Evolutionary conservation across 1,140 invertebrate species (phyloP), one percentile per base, ranked within the genome.

Genomic region (Ips typographus): DNA sequence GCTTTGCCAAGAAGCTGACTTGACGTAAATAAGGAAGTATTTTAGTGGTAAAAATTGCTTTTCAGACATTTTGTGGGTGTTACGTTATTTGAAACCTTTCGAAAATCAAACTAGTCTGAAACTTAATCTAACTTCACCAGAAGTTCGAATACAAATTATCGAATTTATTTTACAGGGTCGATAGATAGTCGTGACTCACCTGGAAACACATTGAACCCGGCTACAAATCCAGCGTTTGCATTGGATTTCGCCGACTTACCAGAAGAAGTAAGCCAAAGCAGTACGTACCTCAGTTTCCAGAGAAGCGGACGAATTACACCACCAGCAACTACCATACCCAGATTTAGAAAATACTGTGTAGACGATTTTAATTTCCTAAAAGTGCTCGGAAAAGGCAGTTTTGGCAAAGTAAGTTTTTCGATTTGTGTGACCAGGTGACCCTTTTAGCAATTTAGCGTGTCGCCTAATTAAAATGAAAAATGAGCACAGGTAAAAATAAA

Each of bases 381-480:
- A 83, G 93, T 98, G 22, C 83, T 98, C 2, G 96, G 96, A 44
- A 98, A 97, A 84, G 96, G 96, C 68, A 97, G 94, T 77, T 98
- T 98, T 79, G 96, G 96, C 77, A 98, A 98, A 86, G 94, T 95
- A 81, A 78, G 80, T 70, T 22, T 22, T 22, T 22, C 22, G n/a
- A 1, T 49, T 3, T 8, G 4, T 56, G n/a, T 6, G n/a, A 47
- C 5, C n/a, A 47, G n/a, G 44, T 47, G 5, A 47, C n/a, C n/a
- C n/a, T 47, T 6, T n/a, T 47, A 47, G n/a, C 44, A 22, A 22
- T 22, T 22, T 22, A 22, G 22, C 22, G 22, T 22, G 22, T 22
- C 22, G 22, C 22, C 22, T 22, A 22, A 22, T 22, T 22, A 22
- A 22, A 22, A 22, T 22, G 22, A 22, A 49, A 53, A 56, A 43